Percentiles rank a stretch among this genome's conserved stretches.
phyloP scores from a whole-genome alignment of 2,888 invertebrate species.

The Boloria selene region DNA sequence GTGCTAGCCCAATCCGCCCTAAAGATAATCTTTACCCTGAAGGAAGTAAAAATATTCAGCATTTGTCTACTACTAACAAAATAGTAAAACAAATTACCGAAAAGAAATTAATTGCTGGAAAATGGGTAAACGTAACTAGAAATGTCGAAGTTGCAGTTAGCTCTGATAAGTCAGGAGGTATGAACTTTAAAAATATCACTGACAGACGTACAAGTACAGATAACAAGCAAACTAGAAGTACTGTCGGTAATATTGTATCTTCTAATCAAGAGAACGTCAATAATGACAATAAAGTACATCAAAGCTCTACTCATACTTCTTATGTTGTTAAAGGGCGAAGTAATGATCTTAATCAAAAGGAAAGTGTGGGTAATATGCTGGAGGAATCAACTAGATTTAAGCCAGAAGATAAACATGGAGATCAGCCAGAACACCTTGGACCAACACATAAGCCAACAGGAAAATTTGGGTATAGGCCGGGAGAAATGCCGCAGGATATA shows the following conservation, averaged over 20 bases:
- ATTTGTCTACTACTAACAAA: constrained; percentile 72
- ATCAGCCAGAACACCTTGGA: background rate
- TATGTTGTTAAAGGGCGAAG: constrained; percentile 39
- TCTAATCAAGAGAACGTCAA: constrained; percentile 26
- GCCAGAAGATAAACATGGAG: constrained; percentile 73
- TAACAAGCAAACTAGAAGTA: constrained; percentile 30
- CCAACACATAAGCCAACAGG: no score
- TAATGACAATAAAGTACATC: constrained; percentile 30
- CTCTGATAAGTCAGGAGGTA: constrained; percentile 47
- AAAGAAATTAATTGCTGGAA: constrained; percentile 78
- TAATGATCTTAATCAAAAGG: constrained; percentile 31
- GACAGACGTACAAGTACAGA: constrained; percentile 33
- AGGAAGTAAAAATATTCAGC: constrained; percentile 50
- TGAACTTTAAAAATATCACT: constrained; percentile 22
- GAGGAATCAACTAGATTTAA: constrained; percentile 50
- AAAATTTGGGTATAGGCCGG: constrained; percentile 54
- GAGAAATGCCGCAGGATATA: constrained; percentile 56
- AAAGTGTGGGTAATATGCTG: background rate
- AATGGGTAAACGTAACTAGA: constrained; percentile 79
- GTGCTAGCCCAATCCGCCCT: constrained; percentile 63
- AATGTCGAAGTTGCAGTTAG: constrained; percentile 86
- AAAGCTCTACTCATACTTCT: constrained; percentile 41
- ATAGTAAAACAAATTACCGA: constrained; percentile 81
- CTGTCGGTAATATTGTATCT: constrained; percentile 27
- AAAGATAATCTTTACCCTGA: constrained; percentile 79